These are phyloP conservation scores for Albula glossodonta DNA, from an alignment of 2,113 vertebrate species.

Conservation along the genomic window DNA sequence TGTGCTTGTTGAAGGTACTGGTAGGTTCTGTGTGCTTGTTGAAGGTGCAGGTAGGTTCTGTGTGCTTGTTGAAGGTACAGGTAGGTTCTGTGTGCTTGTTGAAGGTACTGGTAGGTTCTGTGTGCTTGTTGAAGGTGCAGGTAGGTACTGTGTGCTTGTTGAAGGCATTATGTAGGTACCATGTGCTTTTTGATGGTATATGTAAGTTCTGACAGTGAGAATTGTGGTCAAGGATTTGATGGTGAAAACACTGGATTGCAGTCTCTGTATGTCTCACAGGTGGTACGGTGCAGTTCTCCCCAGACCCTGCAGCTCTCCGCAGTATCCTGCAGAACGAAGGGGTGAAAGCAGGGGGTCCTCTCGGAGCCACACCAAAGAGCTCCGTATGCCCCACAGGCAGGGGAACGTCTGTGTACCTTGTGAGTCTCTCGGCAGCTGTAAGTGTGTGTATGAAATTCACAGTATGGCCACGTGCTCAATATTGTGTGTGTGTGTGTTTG, in stretches of 20 bases:
- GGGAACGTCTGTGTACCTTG: constrained; percentile 57
- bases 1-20: no score
- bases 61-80: no score
- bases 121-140: no score
- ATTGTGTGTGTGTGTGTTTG: neutral
- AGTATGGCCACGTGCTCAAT: no score
- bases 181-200: no score
- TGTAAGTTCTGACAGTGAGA: neutral
- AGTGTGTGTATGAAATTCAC: no score
- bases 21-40: no score
- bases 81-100: no score
- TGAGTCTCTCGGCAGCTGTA: constrained; percentile 31
- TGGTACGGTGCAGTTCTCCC: constrained; percentile 52
- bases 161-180: no score
- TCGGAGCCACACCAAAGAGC: constrained; percentile 42
- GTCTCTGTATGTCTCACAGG: constrained; percentile 27
- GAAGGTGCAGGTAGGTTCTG: no score
- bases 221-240: neutral
- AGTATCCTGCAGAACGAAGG: constrained; percentile 62
- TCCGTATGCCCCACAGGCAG: constrained; percentile 49
- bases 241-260: neutral
- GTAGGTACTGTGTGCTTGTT: no score
- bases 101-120: no score
- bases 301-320: constrained; percentile 50
- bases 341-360: constrained; percentile 37